A percentile compares a stretch with the other conserved stretches of the same genome.
These are phyloP conservation scores for Alosa sapidissima DNA, from an alignment of 2,797 vertebrate species.

Conservation along the genomic window DNA sequence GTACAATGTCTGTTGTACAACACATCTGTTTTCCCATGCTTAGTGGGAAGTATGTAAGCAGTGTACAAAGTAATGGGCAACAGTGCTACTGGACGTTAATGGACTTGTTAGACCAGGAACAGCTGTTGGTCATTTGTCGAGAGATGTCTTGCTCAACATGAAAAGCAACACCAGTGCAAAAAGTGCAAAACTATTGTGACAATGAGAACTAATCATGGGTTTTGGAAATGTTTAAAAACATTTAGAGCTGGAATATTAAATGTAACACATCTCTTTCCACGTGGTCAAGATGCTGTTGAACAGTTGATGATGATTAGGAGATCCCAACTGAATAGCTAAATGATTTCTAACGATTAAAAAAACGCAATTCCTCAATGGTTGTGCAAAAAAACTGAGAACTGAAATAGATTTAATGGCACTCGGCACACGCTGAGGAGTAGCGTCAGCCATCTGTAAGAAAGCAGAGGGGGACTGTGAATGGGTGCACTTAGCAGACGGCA, in stretches of 20 bases:
- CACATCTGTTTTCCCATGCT: constrained; percentile 29
- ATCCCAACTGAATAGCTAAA: not conserved
- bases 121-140: constrained; percentile 35
- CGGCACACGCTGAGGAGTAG: not conserved
- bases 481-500: not conserved
- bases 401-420: not conserved
- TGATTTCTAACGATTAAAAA: not conserved
- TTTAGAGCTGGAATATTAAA: not conserved
- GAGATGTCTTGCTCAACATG: constrained; percentile 7
- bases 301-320: not conserved
- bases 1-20: not conserved
- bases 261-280: not conserved
- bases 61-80: not conserved
- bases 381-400: not conserved
- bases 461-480: not conserved
- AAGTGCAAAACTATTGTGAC: not conserved
- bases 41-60: constrained; percentile 29
- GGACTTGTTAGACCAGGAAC: constrained; percentile 29
- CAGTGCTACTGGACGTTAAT: constrained; percentile 34
- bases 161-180: constrained; percentile 4
- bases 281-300: not conserved
- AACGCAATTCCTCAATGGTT: not conserved
- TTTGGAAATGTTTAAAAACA: not conserved
- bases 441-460: not conserved
- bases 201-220: not conserved